Conservation (phyloP, 2,888 invertebrate genomes). For the Ametastegia equiseti region DNA sequence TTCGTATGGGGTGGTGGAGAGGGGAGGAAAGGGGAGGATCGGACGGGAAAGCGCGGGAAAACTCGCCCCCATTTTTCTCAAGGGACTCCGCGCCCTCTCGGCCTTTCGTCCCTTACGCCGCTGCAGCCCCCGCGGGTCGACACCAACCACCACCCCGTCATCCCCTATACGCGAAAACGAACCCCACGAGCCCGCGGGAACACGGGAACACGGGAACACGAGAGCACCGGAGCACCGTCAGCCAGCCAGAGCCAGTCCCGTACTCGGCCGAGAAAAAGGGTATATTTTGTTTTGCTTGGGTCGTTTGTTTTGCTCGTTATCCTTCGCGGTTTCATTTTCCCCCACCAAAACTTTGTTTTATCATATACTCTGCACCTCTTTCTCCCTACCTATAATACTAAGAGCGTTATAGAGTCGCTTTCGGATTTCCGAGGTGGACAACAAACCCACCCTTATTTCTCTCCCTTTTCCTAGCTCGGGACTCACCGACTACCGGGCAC, state of each 20-base stretch:
- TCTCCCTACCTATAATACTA: background rate
- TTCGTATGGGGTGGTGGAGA: too few species aligned
- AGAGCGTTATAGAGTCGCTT: slow-evolving; percentile 1
- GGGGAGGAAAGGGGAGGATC: too few species aligned
- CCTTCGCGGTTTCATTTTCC: slow-evolving; percentile 48
- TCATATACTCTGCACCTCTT: background rate
- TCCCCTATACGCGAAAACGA: background rate
- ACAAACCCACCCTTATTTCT: too few species aligned
- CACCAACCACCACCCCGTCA: slow-evolving; percentile 19
- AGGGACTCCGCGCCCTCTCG: slow-evolving; percentile 44
- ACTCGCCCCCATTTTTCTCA: slow-evolving; percentile 49
- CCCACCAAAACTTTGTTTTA: slow-evolving; percentile 23
- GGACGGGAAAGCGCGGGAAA: slow-evolving; percentile 47
- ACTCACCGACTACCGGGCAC: background rate
- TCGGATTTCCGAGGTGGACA: background rate
- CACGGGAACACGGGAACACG: slow-evolving; percentile 34
- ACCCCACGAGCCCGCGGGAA: slow-evolving; percentile 28
- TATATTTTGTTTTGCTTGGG: slow-evolving; percentile 49
- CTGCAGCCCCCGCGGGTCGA: slow-evolving; percentile 32
- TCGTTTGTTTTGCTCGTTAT: slow-evolving; percentile 63
- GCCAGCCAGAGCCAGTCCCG: too few species aligned
- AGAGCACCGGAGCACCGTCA: slow-evolving; percentile 52
- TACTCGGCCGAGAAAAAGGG: slow-evolving; percentile 34
- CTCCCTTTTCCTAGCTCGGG: too few species aligned
- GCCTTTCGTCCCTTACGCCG: slow-evolving; percentile 33